Conservation (phyloP, 2,797 vertebrate species). For the Hapalemur alaotrensis region DNA sequence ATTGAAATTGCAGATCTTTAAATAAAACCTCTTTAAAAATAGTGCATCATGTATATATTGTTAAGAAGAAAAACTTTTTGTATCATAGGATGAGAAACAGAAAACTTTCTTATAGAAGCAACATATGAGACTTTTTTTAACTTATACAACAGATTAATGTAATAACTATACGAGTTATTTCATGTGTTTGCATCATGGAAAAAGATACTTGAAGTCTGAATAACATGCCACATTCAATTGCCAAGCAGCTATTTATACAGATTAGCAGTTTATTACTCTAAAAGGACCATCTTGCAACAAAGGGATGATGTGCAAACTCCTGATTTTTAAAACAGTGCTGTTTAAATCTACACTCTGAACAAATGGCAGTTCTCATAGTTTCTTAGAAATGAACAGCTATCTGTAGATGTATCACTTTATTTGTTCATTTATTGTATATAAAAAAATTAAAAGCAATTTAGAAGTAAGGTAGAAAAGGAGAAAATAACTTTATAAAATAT, state of each 20-base stretch:
- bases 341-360: neutral
- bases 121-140: neutral
- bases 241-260: neutral
- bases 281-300: neutral
- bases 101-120: conserved; percentile 2
- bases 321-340: neutral
- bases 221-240: neutral
- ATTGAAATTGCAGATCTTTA: neutral
- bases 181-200: neutral
- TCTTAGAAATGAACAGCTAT: neutral
- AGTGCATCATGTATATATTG: neutral
- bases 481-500: neutral
- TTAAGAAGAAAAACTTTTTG: neutral
- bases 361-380: neutral
- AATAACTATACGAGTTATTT: neutral
- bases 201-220: neutral
- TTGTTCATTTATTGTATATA: neutral
- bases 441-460: neutral
- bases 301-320: neutral
- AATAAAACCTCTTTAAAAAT: neutral
- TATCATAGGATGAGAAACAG: neutral
- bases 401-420: neutral
- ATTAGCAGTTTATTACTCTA: neutral
- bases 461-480: neutral
- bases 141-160: neutral